Evolutionary conservation across 2,113 vertebrate species (phyloP).

Genomic region (Dendrocopos noguchii): DNA sequence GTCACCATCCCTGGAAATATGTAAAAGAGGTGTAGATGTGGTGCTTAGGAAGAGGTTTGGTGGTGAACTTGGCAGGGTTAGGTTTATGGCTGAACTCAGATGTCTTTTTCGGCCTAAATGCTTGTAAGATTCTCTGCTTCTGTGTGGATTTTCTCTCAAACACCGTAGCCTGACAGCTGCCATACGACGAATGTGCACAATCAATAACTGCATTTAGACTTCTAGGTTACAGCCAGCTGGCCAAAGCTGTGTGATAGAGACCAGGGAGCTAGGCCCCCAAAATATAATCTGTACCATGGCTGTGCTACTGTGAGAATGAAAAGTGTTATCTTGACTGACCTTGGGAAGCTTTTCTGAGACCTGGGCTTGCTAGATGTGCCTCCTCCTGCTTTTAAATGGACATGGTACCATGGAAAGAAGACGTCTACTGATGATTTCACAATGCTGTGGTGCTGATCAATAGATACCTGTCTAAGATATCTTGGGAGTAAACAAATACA

Average conservation of each 20-base stretch:
- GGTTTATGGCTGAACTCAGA: neutral
- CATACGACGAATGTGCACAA: neutral
- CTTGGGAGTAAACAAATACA: neutral
- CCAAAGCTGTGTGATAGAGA: neutral
- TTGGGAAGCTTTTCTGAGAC: neutral
- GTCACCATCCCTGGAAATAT: neutral
- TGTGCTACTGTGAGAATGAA: neutral
- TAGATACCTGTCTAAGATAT: neutral
- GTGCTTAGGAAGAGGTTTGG: neutral
- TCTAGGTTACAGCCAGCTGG: neutral
- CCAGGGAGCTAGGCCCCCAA: neutral
- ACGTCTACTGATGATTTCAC: neutral
- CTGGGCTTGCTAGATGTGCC: neutral
- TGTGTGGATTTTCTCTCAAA: neutral
- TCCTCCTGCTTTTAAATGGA: neutral
- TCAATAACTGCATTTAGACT: neutral
- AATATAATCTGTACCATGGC: neutral
- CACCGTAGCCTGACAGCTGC: neutral
- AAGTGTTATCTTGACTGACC: neutral
- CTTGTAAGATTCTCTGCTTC: neutral
- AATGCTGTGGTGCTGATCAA: neutral
- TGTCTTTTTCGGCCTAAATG: neutral
- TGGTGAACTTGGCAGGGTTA: neutral
- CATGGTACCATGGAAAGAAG: neutral
- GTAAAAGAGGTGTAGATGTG: neutral